Evolutionary conservation across 2,888 invertebrate species (phyloP), one percentile per base, ranked within the genome.

Genomic region (Sialis lutaria): DNA sequence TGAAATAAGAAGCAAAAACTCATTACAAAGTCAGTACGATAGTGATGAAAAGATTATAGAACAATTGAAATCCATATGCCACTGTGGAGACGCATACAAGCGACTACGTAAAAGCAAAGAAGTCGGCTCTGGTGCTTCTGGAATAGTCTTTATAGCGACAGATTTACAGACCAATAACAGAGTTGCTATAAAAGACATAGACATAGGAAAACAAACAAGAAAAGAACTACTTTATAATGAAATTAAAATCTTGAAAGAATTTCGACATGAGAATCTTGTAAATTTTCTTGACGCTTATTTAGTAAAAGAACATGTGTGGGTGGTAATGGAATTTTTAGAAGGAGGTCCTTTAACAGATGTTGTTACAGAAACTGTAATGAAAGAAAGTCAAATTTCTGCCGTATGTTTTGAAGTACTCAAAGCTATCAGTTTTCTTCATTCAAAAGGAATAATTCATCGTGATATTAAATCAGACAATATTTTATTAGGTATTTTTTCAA

Each of bases 391-490:
- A 62, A 97, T 97, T 47, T 95, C 96, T 0, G 90, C 93, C 3
- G 91, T 97, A 6, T 88, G 91, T 57, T 75, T 82, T 30, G 95
- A 96, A 66, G 83, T 86, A 40, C 67, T 96, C 5, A 79, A 85
- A 61, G 96, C 92, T 1, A 75, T 96, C 42, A 77, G 82, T 50
- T 97, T 93, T 66, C 70, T 95, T 9, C 93, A 95, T 64, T 77
- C 79, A 42, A 82, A 81, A 64, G 89, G 88, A 9, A 91, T 91
- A 37, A 91, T 93, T 54, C 93, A 93, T 62, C 74, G 96, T 52
- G 95, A 96, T 62, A 93, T 96, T 49, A 96, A 96, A 63, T 93
- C 93, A n/a, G 96, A 96, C 65, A 96, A 96, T 64, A 85, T 96
- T 22, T 22, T 22, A 22, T 72, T 96, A 2, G 93, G 22, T 22